A percentile compares a stretch with the other conserved stretches of the same genome.
Conservation (phyloP, 53 echinoderm and acorn worm genomes). For the Stichopus horrens region DNA sequence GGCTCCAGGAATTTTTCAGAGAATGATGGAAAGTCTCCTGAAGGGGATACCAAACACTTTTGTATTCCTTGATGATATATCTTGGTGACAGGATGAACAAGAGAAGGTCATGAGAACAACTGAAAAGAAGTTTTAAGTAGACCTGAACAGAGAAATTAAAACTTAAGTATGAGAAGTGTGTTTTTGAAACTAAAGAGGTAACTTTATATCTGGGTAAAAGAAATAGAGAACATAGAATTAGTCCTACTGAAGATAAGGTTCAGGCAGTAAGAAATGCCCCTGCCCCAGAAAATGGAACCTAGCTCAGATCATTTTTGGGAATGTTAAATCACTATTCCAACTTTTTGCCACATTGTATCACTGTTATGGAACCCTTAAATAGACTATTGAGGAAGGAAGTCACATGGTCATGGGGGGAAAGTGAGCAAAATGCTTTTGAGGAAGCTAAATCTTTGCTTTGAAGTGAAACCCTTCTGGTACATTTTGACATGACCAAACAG, state of each 20-base stretch:
- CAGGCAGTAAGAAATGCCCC: slow-evolving; percentile 40
- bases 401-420: slow-evolving; percentile 17
- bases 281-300: neutral
- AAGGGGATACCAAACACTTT: slow-evolving; percentile 45
- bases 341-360: slow-evolving; percentile 50
- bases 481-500: slow-evolving; percentile 9
- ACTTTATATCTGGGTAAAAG: slow-evolving; percentile 46
- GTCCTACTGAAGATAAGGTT: slow-evolving; percentile 37
- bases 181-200: slow-evolving; percentile 32
- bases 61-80: slow-evolving; percentile 49
- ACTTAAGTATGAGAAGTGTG: slow-evolving; percentile 47
- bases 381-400: slow-evolving; percentile 24
- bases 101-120: slow-evolving; percentile 37
- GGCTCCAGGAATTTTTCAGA: slow-evolving; percentile 51
- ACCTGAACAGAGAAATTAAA: slow-evolving; percentile 27
- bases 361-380: slow-evolving; percentile 38
- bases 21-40: slow-evolving; percentile 40
- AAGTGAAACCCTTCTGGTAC: slow-evolving; percentile 12
- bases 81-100: slow-evolving; percentile 46
- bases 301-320: too few relatives aligned
- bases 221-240: slow-evolving; percentile 48
- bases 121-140: slow-evolving; percentile 25
- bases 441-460: slow-evolving; percentile 47
- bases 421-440: slow-evolving; percentile 47
- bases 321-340: slow-evolving; percentile 42